Conservation (phyloP, 2,797 vertebrate species). For the Acanthurus leucopareius region DNA sequence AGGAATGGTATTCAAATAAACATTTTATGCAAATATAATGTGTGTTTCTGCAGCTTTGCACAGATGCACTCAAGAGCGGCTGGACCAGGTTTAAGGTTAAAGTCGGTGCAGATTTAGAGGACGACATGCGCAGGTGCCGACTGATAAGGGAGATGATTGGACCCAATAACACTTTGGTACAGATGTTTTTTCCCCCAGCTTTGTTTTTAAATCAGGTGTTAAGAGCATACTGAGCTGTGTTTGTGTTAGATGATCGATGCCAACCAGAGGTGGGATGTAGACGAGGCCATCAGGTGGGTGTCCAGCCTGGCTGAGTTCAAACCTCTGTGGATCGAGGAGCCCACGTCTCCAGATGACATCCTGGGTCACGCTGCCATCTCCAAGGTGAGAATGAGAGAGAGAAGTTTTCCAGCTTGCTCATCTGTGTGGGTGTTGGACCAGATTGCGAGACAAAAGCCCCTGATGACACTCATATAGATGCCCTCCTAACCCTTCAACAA, state of each 20-base stretch:
- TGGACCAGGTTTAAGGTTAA: constrained; percentile 91
- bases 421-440: not conserved
- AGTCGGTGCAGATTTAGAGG: constrained; percentile 85
- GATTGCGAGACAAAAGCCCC: too few species aligned
- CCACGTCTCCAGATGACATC: constrained; percentile 89
- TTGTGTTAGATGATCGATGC: constrained; percentile 87
- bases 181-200: rapidly evolving
- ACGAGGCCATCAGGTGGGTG: constrained; percentile 86
- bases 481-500: not conserved
- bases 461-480: not conserved
- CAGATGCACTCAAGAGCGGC: constrained; percentile 75
- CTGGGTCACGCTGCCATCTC: constrained; percentile 88
- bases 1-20: not conserved
- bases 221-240: not conserved
- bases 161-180: constrained; percentile 84
- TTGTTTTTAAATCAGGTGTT: not conserved
- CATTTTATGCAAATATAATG: not conserved
- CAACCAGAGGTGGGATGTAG: constrained; percentile 90
- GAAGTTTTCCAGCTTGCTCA: not conserved
- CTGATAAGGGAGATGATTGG: constrained; percentile 87
- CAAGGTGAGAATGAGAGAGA: constrained; percentile 73
- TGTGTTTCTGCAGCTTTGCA: constrained; percentile 68
- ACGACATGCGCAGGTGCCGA: constrained; percentile 85
- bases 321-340: constrained; percentile 89
- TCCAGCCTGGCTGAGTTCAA: constrained; percentile 86